Evolutionary conservation across 2,113 vertebrate genomes (phyloP), one percentile per base, ranked within the genome.

Genomic region (Opisthocomus hoazin): DNA sequence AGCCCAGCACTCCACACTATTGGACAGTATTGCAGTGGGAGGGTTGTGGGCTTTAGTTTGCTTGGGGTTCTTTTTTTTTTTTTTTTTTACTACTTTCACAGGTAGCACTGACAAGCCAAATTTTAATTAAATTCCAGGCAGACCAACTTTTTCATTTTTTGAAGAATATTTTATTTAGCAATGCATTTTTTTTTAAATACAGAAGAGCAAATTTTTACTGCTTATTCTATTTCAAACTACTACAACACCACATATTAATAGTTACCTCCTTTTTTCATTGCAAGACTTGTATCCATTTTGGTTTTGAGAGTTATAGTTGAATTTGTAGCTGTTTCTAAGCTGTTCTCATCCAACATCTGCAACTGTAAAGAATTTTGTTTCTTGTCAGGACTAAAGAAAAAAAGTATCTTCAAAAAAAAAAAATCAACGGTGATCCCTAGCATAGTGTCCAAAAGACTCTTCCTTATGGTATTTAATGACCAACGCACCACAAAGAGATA

Each of bases 291-390:
- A 87, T 96, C 96, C 21, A n/a, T 61, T 97, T 97, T 97, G 71
- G 66, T 95, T 94, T 97, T 98, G 75, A 98, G 79, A 8, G 97
- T 98, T 84, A 97, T 1, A 57, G 87, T 92, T 87, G 97, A 98
- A 94, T 83, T 95, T 18, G 91, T 95, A 93, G 68, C 46, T 10
- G n/a, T 75, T 93, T 97, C 98, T 90, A 84, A 97, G 90, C 84
- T 98, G 70, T 97, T 96, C 57, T 98, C 97, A 89, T 94, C 94
- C 45, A 87, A 81, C n/a, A 95, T 16, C 84, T 96, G 77, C 77
- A 94, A 56, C 16, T 94, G 82, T 46, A 78, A 89, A 43, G 66
- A 81, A 15, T 30, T 57, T 63, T 77, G 77, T 89, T 86, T 83
- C 91, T 48, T 96, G 15, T 94, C 96, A 84, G 60, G 69, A 46